Percentiles rank a stretch among this genome's conserved stretches.
These are phyloP conservation scores for Enchytraeus crypticus DNA, from an alignment of 2,888 invertebrate species.

Conservation along the genomic window DNA sequence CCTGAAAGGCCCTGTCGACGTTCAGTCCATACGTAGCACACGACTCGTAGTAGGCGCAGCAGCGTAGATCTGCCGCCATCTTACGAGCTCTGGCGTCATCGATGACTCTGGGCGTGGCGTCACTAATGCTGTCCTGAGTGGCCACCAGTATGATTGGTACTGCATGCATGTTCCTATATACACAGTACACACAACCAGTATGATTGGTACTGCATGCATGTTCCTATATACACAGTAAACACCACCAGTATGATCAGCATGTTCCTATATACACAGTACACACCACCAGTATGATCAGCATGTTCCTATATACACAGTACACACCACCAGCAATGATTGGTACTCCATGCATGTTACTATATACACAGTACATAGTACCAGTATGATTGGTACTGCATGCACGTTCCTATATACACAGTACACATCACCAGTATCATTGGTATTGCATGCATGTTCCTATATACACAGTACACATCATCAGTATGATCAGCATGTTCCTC, in stretches of 20 bases:
- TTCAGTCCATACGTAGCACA: constrained; percentile 95
- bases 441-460: constrained; percentile 71
- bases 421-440: constrained; percentile 91
- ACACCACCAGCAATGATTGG: too few species aligned
- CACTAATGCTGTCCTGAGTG: constrained; percentile 86
- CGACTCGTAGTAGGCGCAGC: constrained; percentile 94
- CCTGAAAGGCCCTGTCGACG: constrained; percentile 95
- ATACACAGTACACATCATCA: constrained; percentile 72
- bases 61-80: constrained; percentile 81
- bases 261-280: too few species aligned
- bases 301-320: too few species aligned
- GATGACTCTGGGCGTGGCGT: constrained; percentile 87
- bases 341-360: too few species aligned
- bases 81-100: constrained; percentile 88
- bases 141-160: constrained; percentile 94
- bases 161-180: constrained; percentile 67
- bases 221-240: too few species aligned
- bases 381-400: too few species aligned
- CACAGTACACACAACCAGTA: constrained; percentile 74
- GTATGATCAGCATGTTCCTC: constrained; percentile 82
- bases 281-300: too few species aligned
- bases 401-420: too few species aligned
- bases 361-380: too few species aligned
- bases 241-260: constrained; percentile 87
- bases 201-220: constrained; percentile 79